phyloP scores from a whole-genome alignment of 2,888 invertebrate species.

The Fragum whitleyi region DNA sequence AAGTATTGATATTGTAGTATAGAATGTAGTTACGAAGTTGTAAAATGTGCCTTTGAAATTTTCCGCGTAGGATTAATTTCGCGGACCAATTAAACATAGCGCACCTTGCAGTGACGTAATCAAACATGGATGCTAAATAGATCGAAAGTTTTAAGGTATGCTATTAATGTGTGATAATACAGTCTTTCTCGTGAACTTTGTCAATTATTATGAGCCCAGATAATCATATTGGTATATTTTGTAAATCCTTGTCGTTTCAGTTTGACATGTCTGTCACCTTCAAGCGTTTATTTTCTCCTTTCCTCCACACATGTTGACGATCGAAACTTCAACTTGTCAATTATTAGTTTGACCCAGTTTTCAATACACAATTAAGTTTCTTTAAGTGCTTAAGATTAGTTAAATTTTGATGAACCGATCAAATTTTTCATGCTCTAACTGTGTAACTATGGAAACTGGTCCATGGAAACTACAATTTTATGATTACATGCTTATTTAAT shows the following conservation, averaged over 20 bases:
- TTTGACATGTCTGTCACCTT: background rate
- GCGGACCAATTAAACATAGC: slow-evolving; percentile 5
- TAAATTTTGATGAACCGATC: no score
- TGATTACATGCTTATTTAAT: no score
- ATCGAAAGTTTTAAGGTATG: slow-evolving; percentile 32
- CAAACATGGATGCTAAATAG: slow-evolving; percentile 44
- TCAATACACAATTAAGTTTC: background rate
- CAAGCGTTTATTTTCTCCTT: background rate
- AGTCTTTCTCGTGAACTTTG: background rate
- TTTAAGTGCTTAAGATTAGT: no score
- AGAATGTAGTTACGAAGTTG: no score
- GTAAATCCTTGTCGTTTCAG: background rate
- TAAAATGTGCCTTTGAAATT: background rate
- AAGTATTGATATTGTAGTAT: no score
- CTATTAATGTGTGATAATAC: background rate
- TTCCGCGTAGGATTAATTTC: background rate
- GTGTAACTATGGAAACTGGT: no score
- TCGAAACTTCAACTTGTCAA: slow-evolving; percentile 24
- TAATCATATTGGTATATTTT: background rate
- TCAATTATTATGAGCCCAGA: background rate
- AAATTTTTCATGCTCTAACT: no score
- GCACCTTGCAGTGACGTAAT: slow-evolving; percentile 45
- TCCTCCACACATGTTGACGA: slow-evolving; percentile 22
- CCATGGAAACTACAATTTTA: no score
- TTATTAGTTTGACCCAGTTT: background rate